Evolutionary conservation across 2,888 invertebrate genomes (phyloP), one percentile per base, ranked within the genome.

Genomic region (Caradrina kadenii): DNA sequence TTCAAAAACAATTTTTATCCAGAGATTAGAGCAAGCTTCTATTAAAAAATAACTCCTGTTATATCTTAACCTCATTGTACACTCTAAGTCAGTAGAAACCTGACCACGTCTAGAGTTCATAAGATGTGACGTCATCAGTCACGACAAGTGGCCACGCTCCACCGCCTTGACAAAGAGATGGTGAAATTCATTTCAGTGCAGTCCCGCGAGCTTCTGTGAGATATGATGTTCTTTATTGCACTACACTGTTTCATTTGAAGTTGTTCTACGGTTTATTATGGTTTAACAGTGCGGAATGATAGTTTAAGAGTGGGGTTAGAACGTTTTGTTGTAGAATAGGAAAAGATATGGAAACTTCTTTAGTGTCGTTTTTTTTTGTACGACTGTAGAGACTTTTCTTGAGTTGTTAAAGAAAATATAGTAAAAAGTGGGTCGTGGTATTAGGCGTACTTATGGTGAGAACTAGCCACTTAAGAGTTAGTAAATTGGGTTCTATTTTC

Each of bases 181-280:
- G 79, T 60, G 72, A 82, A 84, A 81, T 84, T 84, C 83, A 80
- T 83, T 81, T 82, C 84, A 71, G 74, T 81, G 73, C 81, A 77
- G 56, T 76, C 74, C 77, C 81, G 66, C 73, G 69, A 68, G 76
- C 64, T 77, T 71, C 64, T 65, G 63, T 82, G 84, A 82, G 84
- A 85, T 87, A 87, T 86, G 85, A 86, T 77, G 77, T 86, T 76
- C 83, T 86, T 86, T 86, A 86, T 86, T 85, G 72, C 84, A 71
- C 69, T 80, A 81, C 80, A 79, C 78, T 75, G 76, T 83, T 82
- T 82, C 79, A 85, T 85, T 85, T 81, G 71, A 81, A 83, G 84
- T 84, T 85, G 71, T 73, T 83, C 76, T 76, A 73, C 66, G 74
- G 79, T 83, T 73, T 81, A 82, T 81, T 82, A 82, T 73, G 60